Evolutionary conservation across 2,888 invertebrate species (phyloP).

Genomic region (Lasiommata megera): DNA sequence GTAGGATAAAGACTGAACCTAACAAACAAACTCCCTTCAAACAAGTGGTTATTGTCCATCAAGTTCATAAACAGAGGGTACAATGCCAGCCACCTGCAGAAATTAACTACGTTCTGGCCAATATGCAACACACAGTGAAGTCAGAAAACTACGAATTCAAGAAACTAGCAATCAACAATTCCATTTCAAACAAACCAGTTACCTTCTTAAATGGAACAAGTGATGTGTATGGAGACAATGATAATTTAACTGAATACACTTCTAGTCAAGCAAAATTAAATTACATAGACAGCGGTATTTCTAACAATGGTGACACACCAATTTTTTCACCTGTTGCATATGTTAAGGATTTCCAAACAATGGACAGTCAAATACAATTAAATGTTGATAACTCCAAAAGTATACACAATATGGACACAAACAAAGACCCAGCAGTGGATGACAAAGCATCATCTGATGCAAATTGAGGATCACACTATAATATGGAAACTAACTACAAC

Average conservation of each 20-base stretch:
- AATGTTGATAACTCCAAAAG: slow-evolving; percentile 33
- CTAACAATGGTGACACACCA: slow-evolving; percentile 30
- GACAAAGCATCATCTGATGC: slow-evolving; percentile 6
- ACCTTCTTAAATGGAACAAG: slow-evolving; percentile 39
- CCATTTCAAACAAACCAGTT: slow-evolving; percentile 41
- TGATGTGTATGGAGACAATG: slow-evolving; percentile 36
- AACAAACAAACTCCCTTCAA: slow-evolving; percentile 48
- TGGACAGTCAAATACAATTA: slow-evolving; percentile 34
- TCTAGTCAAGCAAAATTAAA: slow-evolving; percentile 50
- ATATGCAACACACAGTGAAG: slow-evolving; percentile 34
- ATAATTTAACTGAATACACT: slow-evolving; percentile 44
- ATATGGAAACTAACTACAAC: too few relatives aligned
- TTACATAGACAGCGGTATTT: slow-evolving; percentile 41
- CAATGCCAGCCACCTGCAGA: slow-evolving; percentile 26
- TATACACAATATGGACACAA: slow-evolving; percentile 31
- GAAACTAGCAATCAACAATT: slow-evolving; percentile 53
- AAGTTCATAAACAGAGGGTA: slow-evolving; percentile 30
- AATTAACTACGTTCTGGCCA: slow-evolving; percentile 30
- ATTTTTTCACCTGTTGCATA: slow-evolving; percentile 28
- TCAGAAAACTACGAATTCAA: slow-evolving; percentile 56
- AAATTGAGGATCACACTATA: neutral
- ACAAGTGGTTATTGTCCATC: slow-evolving; percentile 57
- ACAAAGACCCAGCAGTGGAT: slow-evolving; percentile 16
- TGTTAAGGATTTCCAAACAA: slow-evolving; percentile 33
- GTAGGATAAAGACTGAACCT: slow-evolving; percentile 29